Evolutionary conservation across 2,113 vertebrate species (phyloP), one percentile per base, ranked within the genome.

Genomic region (Gallinago jamesoni): DNA sequence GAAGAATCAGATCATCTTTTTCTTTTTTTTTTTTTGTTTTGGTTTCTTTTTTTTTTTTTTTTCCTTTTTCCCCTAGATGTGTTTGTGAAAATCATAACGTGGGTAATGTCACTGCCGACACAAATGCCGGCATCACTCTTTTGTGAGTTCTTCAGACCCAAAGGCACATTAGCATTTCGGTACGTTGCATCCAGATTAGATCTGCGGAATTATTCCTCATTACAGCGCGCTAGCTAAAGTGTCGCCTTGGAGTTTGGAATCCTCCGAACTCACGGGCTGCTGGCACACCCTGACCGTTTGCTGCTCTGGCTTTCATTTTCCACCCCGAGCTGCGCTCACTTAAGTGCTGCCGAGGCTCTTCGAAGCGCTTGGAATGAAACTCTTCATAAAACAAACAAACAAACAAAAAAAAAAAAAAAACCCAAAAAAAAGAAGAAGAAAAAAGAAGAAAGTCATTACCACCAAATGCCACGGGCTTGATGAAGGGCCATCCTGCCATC

Each of bases 331-430:
- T 68, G 48, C 6, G 1, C 63, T 94, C 84, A 52, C 59, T 73
- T 94, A 92, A 92, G 84, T 48, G 55, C 62, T 93, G 64, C 69
- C 89, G 90, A 93, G 73, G 70, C 74, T 96, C 94, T 96, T 96
- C 88, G 79, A 96, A 96, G 76, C 24, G 20, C 15, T 95, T 88
- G 90, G 84, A 94, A 93, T 73, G n/a, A 94, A 97, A 93, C 63
- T 90, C 78, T 95, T 96, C 81, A 92, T 93, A 95, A 97, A 96
- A 90, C 67, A 97, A 96, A 97, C 80, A 94, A 79, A 95, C 93
- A 96, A 53, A 53, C 1, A 52, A 25, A 52, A 7, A 52, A 94
- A 96, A 53, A 53, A 16, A 81, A 94, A 95, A 96, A 96, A 15
- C 14, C n/a, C n/a, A 5, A 39, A 39, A 39, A 39, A 39, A 39